A percentile compares a stretch with the other conserved stretches of the same genome.
Evolutionary conservation across 2,888 invertebrate species (phyloP).

Genomic region (Diploptera punctata): DNA sequence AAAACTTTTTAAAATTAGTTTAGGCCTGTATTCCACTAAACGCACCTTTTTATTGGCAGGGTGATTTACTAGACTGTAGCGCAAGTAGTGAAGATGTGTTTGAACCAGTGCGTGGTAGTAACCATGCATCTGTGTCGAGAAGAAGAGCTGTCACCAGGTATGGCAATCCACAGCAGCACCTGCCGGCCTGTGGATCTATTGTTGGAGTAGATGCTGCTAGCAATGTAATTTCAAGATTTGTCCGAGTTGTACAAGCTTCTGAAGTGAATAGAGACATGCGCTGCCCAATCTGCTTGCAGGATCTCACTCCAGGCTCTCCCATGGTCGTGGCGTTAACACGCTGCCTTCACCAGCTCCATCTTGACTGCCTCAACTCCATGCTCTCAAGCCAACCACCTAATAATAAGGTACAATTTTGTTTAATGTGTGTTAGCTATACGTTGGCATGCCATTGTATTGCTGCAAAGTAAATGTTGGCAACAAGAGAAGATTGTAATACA

Average conservation of each 20-base stretch:
- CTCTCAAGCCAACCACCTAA: constrained; percentile 63
- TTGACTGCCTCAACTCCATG: constrained; percentile 79
- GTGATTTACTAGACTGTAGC: constrained; percentile 72
- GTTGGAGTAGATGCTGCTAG: constrained; percentile 63
- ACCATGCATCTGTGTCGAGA: background rate
- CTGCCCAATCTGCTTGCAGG: constrained; percentile 73
- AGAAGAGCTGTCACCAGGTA: constrained; percentile 3
- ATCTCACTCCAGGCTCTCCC: constrained; percentile 59
- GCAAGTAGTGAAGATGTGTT: constrained; percentile 76
- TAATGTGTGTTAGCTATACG: background rate
- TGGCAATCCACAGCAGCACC: background rate
- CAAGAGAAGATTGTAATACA: background rate
- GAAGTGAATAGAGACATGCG: constrained; percentile 59
- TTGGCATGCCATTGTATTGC: background rate
- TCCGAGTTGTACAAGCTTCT: constrained; percentile 68
- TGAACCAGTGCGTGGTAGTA: constrained; percentile 49
- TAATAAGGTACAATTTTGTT: constrained; percentile 50
- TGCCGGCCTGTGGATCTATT: constrained; percentile 40
- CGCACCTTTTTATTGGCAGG: too few relatives aligned
- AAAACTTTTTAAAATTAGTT: too few relatives aligned
- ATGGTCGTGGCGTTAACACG: constrained; percentile 70
- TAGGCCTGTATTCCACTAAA: too few relatives aligned
- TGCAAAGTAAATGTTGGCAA: background rate
- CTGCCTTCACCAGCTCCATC: constrained; percentile 82
- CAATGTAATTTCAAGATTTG: constrained; percentile 72